Evolutionary conservation across 2,113 vertebrate genomes (phyloP), one percentile per base, ranked within the genome.

Genomic region (Alaudala cheleensis): DNA sequence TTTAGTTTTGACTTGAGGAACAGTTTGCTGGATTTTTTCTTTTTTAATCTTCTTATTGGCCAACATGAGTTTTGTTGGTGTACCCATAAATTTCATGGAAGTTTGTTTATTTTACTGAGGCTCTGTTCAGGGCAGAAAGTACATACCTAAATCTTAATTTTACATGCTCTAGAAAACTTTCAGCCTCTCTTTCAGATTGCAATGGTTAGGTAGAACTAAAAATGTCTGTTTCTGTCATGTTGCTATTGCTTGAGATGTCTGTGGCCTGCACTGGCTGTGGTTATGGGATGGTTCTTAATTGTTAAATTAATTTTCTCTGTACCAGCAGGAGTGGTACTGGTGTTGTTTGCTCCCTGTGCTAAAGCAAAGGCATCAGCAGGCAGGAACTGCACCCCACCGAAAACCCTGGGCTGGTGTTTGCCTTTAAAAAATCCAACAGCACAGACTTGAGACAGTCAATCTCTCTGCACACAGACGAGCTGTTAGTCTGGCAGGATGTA

Each of bases 401-500:
- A 42, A 71, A 1, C 33, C 2, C 3, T 25, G 66, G 39, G 56
- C 14, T 40, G 50, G 31, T 71, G 56, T 93, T 81, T 90, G 66
- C 70, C 82, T 81, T 76, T 81, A 26, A 62, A 67, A 79, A 49
- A 25, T 51, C 42, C 22, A 54, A 12, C 0, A 81, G 69, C 44
- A 5, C 26, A 1, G 50, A 14, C 51, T 64, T 85, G 29, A 66
- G 70, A 24, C 42, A 58, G 69, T 69, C 73, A 42, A 3, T 61
- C 34, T 50, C 62, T n/a, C 71, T 76, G 71, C 86, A 64, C 20
- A 29, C 62, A 86, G 91, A 17, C 1, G 6, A 67, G 76, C 9
- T 92, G 67, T 61, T 42, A 10, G 80, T 49, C 80, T 86, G 77
- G 67, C 76, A 93, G 86, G 76, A 49, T 83, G 76, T 33, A 70